These are phyloP conservation scores for Candoia aspera DNA, from an alignment of 2,113 vertebrate genomes.

Conservation along the genomic window DNA sequence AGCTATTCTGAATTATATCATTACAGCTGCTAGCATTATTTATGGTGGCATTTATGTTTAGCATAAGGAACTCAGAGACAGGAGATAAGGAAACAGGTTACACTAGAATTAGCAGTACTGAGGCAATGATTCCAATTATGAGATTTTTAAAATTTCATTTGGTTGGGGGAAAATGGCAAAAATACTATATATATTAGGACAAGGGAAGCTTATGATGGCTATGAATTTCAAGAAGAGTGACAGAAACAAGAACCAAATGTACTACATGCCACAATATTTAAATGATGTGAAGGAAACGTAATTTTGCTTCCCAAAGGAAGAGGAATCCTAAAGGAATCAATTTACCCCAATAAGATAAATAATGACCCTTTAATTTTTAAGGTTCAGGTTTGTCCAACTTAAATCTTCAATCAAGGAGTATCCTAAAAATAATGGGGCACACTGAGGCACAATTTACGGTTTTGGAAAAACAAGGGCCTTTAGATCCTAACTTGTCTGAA, in stretches of 20 bases:
- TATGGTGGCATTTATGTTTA: conserved; percentile 16
- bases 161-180: background rate
- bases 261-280: background rate
- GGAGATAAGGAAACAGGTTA: background rate
- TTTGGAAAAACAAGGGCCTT: background rate
- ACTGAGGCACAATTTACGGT: background rate
- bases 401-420: background rate
- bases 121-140: background rate
- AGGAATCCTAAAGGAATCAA: background rate
- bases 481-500: background rate
- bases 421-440: background rate
- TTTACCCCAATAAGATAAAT: background rate
- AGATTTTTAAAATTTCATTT: background rate
- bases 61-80: background rate
- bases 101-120: background rate
- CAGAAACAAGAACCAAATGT: background rate
- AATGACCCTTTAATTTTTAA: background rate
- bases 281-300: background rate
- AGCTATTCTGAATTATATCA: background rate
- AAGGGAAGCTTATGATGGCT: background rate
- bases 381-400: background rate
- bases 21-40: conserved; percentile 10
- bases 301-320: background rate
- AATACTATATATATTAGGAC: background rate
- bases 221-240: background rate